Evolutionary conservation across 1,140 invertebrate genomes (phyloP).

Genomic region (Chelonus insularis): DNA sequence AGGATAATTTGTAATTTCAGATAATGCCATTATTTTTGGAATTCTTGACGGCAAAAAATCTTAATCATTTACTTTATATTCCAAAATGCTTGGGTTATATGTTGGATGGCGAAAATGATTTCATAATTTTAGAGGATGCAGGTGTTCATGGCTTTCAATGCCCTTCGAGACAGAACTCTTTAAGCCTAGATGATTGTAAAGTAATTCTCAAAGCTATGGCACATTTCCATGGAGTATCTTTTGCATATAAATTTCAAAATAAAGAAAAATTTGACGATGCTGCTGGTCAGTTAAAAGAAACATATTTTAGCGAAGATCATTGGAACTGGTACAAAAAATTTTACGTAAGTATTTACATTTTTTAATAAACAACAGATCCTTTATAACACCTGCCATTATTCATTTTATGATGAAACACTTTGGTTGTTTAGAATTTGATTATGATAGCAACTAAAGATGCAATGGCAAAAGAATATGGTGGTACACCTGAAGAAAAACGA

Average conservation of each 20-base stretch:
- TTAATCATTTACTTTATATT: slow-evolving; percentile 36
- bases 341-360: slow-evolving; percentile 60
- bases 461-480: slow-evolving; percentile 65
- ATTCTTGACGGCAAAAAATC: slow-evolving; percentile 41
- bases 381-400: too few relatives aligned
- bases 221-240: slow-evolving; percentile 70
- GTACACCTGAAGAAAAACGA: slow-evolving; percentile 61
- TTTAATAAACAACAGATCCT: too few relatives aligned
- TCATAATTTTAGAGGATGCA: slow-evolving; percentile 69
- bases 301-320: slow-evolving; percentile 64
- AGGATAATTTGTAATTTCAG: slow-evolving; percentile 36
- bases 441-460: slow-evolving; percentile 64
- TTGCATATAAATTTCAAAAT: slow-evolving; percentile 70
- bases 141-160: slow-evolving; percentile 59
- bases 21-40: slow-evolving; percentile 44
- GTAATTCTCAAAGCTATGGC: slow-evolving; percentile 66
- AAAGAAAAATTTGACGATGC: slow-evolving; percentile 62
- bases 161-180: slow-evolving; percentile 58
- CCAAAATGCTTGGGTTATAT: slow-evolving; percentile 61
- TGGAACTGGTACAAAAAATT: slow-evolving; percentile 69
- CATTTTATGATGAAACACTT: too few relatives aligned
- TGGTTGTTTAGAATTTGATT: not conserved
- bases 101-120: slow-evolving; percentile 68
- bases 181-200: slow-evolving; percentile 60
- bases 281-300: slow-evolving; percentile 54